A percentile compares a stretch with the other conserved stretches of the same genome.
These are phyloP conservation scores for Sturnira hondurensis DNA, from an alignment of 2,113 vertebrate genomes.

Conservation along the genomic window DNA sequence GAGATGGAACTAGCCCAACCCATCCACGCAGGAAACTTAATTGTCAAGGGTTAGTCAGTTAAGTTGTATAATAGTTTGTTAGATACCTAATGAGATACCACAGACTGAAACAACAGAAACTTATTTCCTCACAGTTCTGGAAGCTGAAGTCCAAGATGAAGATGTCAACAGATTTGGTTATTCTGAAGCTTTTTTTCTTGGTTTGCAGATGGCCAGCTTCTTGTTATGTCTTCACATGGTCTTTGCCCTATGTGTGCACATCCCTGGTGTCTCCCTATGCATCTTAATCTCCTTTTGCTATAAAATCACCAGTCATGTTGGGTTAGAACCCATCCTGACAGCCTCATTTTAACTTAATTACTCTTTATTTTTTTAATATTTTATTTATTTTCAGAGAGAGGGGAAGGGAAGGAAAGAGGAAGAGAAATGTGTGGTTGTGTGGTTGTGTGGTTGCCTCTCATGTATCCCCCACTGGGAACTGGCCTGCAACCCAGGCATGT, in stretches of 20 bases:
- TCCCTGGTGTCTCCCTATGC: rapidly evolving
- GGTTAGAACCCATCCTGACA: rapidly evolving
- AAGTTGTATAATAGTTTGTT: neutral
- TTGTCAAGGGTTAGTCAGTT: neutral
- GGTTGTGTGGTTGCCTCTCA: too few relatives aligned
- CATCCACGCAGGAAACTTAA: neutral
- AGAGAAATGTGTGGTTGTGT: too few relatives aligned
- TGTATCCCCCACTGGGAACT: too few relatives aligned
- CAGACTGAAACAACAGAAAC: neutral
- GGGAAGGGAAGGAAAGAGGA: too few relatives aligned
- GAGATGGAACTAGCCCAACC: neutral
- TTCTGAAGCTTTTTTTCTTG: neutral
- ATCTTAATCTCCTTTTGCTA: neutral
- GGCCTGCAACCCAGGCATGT: too few relatives aligned
- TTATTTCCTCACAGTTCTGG: neutral
- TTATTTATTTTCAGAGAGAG: too few relatives aligned
- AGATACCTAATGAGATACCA: neutral
- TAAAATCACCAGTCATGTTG: neutral
- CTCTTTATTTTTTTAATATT: too few relatives aligned
- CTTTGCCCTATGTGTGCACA: rapidly evolving
- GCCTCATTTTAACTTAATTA: neutral
- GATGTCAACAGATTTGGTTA: too few relatives aligned
- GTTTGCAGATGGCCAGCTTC: rapidly evolving
- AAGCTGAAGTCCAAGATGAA: neutral
- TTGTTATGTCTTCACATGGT: rapidly evolving